Conservation (phyloP, 2,113 vertebrate genomes). For the Lagopus muta region DNA sequence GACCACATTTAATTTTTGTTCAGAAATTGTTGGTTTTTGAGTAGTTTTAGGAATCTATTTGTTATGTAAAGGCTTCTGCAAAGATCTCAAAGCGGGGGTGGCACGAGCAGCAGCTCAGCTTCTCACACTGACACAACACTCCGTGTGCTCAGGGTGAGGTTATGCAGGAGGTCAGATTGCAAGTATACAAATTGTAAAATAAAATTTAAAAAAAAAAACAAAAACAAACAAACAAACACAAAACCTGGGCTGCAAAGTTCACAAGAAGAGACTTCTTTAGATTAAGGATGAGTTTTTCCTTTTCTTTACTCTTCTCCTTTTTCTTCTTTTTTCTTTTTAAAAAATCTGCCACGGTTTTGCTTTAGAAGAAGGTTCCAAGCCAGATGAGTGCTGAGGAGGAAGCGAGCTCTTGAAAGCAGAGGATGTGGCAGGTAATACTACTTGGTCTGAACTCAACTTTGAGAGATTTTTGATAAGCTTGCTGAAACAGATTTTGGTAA, state of each 20-base stretch:
- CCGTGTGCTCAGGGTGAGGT: not conserved
- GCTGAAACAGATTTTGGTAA: slow-evolving; percentile 1
- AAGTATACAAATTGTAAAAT: not conserved
- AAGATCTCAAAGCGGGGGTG: not conserved
- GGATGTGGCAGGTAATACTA: not conserved
- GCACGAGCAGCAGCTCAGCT: not conserved
- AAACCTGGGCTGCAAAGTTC: not conserved
- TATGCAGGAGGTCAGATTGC: not conserved
- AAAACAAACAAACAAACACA: too few relatives aligned
- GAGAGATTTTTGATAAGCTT: not conserved
- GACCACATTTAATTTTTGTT: not conserved
- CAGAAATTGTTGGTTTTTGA: slow-evolving; percentile 18
- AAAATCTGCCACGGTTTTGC: not conserved
- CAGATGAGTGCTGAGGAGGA: not conserved
- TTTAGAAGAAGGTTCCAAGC: not conserved
- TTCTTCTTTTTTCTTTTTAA: not conserved
- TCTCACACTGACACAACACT: not conserved
- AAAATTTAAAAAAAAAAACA: not conserved
- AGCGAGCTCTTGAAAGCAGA: not conserved
- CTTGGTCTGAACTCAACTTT: not conserved
- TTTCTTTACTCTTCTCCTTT: not conserved
- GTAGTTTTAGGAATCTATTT: not conserved
- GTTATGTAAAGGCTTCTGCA: not conserved
- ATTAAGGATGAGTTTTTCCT: not conserved
- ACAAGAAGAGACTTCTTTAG: not conserved